Base-by-base conservation (phyloP, 2,113 vertebrate species). In the Oophaga pumilio region DNA sequence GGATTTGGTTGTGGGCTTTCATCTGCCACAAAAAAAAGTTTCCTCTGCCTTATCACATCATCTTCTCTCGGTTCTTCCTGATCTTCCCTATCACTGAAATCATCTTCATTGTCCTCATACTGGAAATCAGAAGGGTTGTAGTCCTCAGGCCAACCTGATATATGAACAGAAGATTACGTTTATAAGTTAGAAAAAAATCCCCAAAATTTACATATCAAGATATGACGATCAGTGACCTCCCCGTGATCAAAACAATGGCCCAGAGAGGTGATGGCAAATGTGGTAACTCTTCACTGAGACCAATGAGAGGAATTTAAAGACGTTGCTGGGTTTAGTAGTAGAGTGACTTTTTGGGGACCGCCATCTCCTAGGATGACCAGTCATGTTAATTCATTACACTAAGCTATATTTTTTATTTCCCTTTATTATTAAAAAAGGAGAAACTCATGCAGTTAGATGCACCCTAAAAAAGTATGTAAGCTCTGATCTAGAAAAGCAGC, bases 41-140 rank as follows among this genome's bases (percentile, higher is more conserved):
- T 74, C 20, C 86, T 87, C 33, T 87, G 78, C 17, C 49, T 81
- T n/a, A 74, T 52, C 1, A 74, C n/a, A 8, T 59, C 43, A 82
- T 87, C 68, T 73, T 43, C 78, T 15, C n/a, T 87, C 5, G 82
- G 82, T 6, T 79, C 62, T 28, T 82, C 68, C 18, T 81, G 26
- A 14, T 82, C 56, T 18, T 24, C 68, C 49, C 43, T 57, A 4
- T 33, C 50, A 12, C 66, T 22, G 14, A 64, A 43, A 5, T 82
- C 4, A 82, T 64, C 20, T 64, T 69, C 49, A 12, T 12, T 59
- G 50, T 82, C 78, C 24, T 33, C 86, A 82, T 87, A 87, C 24
- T 87, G 78, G 57, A 87, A 82, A 71, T 87, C 86, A 18, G 78
- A 60, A 0, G 64, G 86, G 68, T 82, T 87, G 53, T 87, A 87